A percentile compares a stretch with the other conserved stretches of the same genome.
Evolutionary conservation across 2,888 invertebrate genomes (phyloP).

Genomic region (Hololepta plana): DNA sequence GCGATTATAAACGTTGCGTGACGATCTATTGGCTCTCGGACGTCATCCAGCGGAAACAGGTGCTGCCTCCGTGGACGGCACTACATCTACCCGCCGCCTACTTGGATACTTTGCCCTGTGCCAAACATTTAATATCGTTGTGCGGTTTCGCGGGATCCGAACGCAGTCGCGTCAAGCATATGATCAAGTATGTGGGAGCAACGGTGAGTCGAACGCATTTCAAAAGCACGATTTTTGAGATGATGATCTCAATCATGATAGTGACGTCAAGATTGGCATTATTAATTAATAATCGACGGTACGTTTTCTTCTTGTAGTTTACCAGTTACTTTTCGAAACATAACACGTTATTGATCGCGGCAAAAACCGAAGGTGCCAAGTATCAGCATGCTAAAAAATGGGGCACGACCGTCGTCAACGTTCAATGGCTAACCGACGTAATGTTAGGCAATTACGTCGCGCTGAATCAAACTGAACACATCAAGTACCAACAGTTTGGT

Average conservation of each 20-base stretch:
- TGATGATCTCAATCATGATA: too few species aligned
- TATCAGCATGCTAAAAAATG: constrained; percentile 81
- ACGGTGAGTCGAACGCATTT: constrained; percentile 54
- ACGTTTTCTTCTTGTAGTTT: constrained; percentile 26
- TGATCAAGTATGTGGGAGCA: constrained; percentile 75
- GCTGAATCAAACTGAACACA: constrained; percentile 60
- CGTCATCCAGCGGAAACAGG: constrained; percentile 66
- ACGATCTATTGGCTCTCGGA: constrained; percentile 87
- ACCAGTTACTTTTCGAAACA: constrained; percentile 63
- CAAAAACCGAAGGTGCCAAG: constrained; percentile 74
- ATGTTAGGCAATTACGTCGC: constrained; percentile 77
- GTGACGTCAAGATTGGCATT: constrained; percentile 1
- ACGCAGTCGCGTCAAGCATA: constrained; percentile 58
- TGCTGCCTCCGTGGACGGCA: constrained; percentile 85
- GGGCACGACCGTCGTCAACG: constrained; percentile 81
- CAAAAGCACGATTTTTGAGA: too few species aligned
- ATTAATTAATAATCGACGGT: too few species aligned
- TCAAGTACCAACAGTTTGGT: constrained; percentile 78
- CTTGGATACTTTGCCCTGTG: constrained; percentile 49
- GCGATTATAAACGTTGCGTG: constrained; percentile 52
- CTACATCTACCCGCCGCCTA: constrained; percentile 65
- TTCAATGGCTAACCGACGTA: constrained; percentile 85
- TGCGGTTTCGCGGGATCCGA: constrained; percentile 87
- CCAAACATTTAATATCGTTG: constrained; percentile 62
- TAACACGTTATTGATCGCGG: constrained; percentile 59